Evolutionary conservation across 2,113 vertebrate genomes (phyloP).

Genomic region (Rana temporaria): DNA sequence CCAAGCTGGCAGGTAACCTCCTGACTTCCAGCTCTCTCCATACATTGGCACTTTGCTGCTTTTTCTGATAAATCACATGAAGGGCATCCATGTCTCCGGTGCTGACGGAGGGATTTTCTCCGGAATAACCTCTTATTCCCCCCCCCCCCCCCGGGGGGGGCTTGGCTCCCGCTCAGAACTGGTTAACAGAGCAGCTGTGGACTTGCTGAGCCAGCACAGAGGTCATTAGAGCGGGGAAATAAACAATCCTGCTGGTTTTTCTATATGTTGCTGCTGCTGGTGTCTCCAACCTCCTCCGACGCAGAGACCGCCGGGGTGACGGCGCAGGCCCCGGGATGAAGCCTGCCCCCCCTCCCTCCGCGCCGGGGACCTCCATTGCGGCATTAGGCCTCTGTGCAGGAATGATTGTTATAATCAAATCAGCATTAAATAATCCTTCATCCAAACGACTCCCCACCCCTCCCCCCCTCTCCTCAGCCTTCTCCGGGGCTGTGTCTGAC

Average conservation of each 20-base stretch:
- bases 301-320: neutral
- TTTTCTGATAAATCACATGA: too few species aligned
- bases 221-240: conserved; percentile 3
- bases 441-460: neutral
- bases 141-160: too few species aligned
- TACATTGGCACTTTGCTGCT: too few species aligned
- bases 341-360: too few species aligned
- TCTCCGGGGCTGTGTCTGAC: conserved; percentile 39
- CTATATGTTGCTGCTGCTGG: neutral
- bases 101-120: neutral
- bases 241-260: neutral
- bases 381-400: conserved; percentile 21
- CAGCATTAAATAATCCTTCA: conserved; percentile 46
- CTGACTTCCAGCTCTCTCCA: too few species aligned
- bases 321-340: neutral
- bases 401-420: conserved; percentile 51
- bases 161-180: neutral
- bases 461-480: neutral
- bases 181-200: conserved; percentile 12
- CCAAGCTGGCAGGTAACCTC: too few species aligned
- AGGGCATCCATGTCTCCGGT: neutral
- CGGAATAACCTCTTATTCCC: neutral
- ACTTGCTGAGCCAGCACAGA: conserved; percentile 29
- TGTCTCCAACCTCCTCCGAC: neutral
- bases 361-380: neutral